Evolutionary conservation across 2,113 vertebrate species (phyloP), one percentile per base, ranked within the genome.

Genomic region (Diphyllodes magnificus): DNA sequence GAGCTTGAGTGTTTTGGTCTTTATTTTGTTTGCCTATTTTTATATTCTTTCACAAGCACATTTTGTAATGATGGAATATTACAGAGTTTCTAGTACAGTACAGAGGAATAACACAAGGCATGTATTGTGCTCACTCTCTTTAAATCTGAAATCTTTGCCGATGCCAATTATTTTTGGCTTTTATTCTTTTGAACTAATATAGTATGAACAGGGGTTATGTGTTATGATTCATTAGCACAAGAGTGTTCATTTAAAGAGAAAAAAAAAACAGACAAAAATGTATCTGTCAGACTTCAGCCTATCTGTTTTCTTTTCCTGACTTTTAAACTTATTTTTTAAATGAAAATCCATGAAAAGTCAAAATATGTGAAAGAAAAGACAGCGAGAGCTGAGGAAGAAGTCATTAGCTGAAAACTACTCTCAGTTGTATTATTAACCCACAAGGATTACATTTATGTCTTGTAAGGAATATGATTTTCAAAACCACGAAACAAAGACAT

Each of bases 1-100:
- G 49, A 82, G 77, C 81, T 75, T 71, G 80, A 95, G 84, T 96
- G 86, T 92, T 95, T 97, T 95, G 75, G 69, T 96, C 90, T 93
- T 94, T 92, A 94, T 92, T 95, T 97, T 95, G 77, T 90, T 96
- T 91, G 97, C 96, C 81, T 93, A 86, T 87, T 96, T 97, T 94
- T 97, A 83, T 91, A 91, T 89, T 90, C 83, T 95, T 96, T 96
- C 85, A 66, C 45, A 75, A 76, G 78, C 93, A 82, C 90, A 82
- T 93, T 94, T 94, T 84, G 93, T 96, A 70, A 94, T 88, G 92
- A 88, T 95, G 94, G 88, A 95, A 92, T 95, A 96, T 96, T 96
- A 93, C 89, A 82, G 94, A 81, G 88, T 88, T 83, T 68, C 90
- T 84, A 81, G 69, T 93, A 90, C 68, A 92, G 86, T 82, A 57